Base-by-base conservation (phyloP, 2,888 invertebrate species). In the Polia nebulosa region DNA sequence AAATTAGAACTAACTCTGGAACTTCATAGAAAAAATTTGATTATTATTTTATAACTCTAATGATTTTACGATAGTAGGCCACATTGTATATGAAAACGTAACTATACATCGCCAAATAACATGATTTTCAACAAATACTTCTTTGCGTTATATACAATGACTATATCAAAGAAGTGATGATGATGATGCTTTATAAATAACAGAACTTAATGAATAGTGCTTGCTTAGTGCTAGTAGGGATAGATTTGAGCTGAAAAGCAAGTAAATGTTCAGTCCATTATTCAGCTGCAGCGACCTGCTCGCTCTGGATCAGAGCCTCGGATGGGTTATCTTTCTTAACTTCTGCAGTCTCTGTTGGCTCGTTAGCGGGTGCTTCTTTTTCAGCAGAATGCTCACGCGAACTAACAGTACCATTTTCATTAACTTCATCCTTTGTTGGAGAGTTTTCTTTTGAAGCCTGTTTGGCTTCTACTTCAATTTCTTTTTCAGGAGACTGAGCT, bases 241-340 rank as follows among this genome's bases (percentile, higher is more conserved):
- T 87, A 88, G 88, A 88, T 93, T 94, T 94, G 95, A 95, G 95
- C 95, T 94, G 93, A 90, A 86, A 93, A 92, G 93, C 91, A 88
- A 87, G 81, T 83, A 78, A 83, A 81, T 86, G 77, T 85, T 88
- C 88, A 89, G 85, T 88, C 84, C 74, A 80, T 92, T 93, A 95
- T 84, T 95, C 94, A 67, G 90, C 88, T 39, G 94, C 89, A 22
- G 91, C 92, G 2, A 88, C 87, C 85, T 94, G 88, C 86, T 96
- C 96, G 80, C 91, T 96, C 80, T 92, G 87, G 78, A 96, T 95
- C 67, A 96, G 89, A 76, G 92, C 89, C 78, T 94, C 93, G 0
- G 96, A 95, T 8, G 92, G 90, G 72, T 91, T 90, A 25, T 92
- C 92, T 73, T 91, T 92, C 86, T 92, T 93, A 32, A 86, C 86